A percentile compares a stretch with the other conserved stretches of the same genome.
Evolutionary conservation across 2,113 vertebrate genomes (phyloP).

Genomic region (Anhinga anhinga): DNA sequence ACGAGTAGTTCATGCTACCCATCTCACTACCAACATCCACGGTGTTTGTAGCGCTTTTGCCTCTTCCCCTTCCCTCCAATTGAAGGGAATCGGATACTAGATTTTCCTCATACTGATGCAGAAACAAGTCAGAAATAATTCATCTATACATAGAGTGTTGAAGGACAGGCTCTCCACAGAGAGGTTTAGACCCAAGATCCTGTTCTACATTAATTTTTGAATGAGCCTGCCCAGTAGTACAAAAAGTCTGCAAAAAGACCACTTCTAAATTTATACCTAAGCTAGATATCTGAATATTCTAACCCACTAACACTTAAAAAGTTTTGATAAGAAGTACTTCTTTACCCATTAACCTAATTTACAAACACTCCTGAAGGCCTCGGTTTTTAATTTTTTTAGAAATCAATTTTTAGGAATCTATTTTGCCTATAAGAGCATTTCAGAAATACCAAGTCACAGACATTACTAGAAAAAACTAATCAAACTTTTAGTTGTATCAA

Average conservation of each 20-base stretch:
- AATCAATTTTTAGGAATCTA: background rate
- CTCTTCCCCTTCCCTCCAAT: background rate
- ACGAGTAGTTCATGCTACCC: background rate
- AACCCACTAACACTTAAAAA: background rate
- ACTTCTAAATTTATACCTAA: background rate
- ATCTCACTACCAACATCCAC: background rate
- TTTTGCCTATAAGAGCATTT: background rate
- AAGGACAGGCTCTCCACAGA: background rate
- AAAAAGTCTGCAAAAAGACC: background rate
- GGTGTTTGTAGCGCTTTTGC: background rate
- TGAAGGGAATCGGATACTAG: background rate
- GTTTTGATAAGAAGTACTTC: background rate
- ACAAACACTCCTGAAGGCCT: background rate
- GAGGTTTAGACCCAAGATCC: background rate
- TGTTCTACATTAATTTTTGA: background rate
- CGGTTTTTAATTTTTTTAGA: background rate
- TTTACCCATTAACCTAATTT: background rate
- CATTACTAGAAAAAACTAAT: background rate
- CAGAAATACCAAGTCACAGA: background rate
- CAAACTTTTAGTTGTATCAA: background rate
- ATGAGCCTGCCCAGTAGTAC: background rate
- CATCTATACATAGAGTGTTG: no score
- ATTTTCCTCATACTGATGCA: background rate
- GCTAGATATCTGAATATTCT: background rate
- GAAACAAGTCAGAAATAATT: background rate